These are phyloP conservation scores for pig (Sus scrofa) DNA, from an alignment of 2,113 vertebrate genomes.

Conservation along the genomic window DNA sequence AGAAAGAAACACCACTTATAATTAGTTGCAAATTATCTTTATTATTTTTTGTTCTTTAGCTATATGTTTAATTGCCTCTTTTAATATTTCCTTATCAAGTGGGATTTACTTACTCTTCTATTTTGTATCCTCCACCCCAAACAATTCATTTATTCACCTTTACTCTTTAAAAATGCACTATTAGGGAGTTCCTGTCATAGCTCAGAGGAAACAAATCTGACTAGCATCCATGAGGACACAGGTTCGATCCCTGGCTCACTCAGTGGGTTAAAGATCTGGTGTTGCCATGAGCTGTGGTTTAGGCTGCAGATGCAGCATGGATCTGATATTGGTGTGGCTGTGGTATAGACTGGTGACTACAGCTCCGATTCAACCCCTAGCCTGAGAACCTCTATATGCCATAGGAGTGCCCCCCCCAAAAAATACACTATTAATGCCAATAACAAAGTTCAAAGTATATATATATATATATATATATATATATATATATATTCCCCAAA, in stretches of 20 bases:
- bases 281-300: too few relatives aligned
- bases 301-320: too few relatives aligned
- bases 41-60: background rate
- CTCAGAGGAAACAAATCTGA: too few relatives aligned
- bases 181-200: background rate
- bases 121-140: background rate
- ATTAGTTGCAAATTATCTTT: background rate
- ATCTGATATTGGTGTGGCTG: too few relatives aligned
- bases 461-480: too few relatives aligned
- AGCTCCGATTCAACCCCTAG: too few relatives aligned
- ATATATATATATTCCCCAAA: background rate
- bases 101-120: background rate
- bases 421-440: background rate
- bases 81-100: background rate
- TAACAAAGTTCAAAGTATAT: background rate
- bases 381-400: too few relatives aligned
- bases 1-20: background rate
- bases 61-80: background rate
- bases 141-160: background rate
- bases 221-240: too few relatives aligned
- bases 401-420: background rate
- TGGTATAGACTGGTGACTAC: too few relatives aligned
- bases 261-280: too few relatives aligned
- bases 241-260: too few relatives aligned
- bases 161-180: background rate